phyloP scores from a whole-genome alignment of 2,888 invertebrate genomes.

The Ichneumon xanthorius region DNA sequence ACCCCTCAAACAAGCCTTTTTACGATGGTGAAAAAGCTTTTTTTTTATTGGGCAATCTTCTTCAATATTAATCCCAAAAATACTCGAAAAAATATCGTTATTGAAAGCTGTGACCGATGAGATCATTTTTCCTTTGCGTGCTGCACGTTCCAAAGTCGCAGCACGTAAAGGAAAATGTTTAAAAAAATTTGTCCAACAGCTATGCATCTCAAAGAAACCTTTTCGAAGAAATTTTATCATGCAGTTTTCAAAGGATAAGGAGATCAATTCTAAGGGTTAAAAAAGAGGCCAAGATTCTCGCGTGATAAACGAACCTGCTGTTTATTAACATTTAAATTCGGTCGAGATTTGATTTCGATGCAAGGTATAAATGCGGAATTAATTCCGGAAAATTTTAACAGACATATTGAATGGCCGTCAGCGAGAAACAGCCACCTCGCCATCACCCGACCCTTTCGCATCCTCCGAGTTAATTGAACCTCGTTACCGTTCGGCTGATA shows the following conservation, averaged over 20 bases:
- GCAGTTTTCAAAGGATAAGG: too few species aligned
- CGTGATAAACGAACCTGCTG: background rate
- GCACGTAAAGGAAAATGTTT: too few species aligned
- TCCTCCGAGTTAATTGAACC: slow-evolving; percentile 65
- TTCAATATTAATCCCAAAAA: too few species aligned
- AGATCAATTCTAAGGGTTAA: too few species aligned
- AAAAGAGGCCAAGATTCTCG: background rate
- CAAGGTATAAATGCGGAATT: slow-evolving; percentile 16
- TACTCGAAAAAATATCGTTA: too few species aligned
- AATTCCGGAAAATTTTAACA: slow-evolving; percentile 16
- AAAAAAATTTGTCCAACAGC: too few species aligned
- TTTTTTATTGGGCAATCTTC: background rate
- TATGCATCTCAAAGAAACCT: too few species aligned
- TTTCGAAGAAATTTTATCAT: too few species aligned
- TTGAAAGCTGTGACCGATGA: background rate
- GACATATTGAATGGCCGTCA: slow-evolving; percentile 38
- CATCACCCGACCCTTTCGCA: slow-evolving; percentile 46
- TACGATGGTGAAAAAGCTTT: background rate
- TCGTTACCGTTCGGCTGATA: slow-evolving; percentile 65
- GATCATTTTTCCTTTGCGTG: background rate
- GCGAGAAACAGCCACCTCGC: slow-evolving; percentile 4
- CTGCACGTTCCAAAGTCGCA: too few species aligned
- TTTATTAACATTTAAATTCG: background rate
- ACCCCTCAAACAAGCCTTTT: background rate
- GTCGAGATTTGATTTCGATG: background rate